phyloP scores from a whole-genome alignment of 2,888 invertebrate genomes.

The Pyrrhosoma nymphula region DNA sequence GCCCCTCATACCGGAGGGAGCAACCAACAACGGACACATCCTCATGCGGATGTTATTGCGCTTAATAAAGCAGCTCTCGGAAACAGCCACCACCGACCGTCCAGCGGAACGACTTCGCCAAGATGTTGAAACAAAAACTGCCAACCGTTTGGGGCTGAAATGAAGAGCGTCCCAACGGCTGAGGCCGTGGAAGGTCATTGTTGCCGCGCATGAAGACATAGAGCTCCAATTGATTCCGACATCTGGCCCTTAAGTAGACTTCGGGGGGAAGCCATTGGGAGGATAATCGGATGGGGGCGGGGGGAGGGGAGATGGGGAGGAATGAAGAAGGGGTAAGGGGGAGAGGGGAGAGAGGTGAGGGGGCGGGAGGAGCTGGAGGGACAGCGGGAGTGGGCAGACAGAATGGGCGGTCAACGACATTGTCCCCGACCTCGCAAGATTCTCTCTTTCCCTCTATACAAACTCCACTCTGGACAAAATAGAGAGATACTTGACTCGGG shows the following conservation, averaged over 20 bases:
- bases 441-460: neutral
- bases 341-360: neutral
- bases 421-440: neutral
- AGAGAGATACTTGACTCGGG: slow-evolving; percentile 30
- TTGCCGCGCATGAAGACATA: slow-evolving; percentile 44
- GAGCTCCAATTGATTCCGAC: slow-evolving; percentile 58
- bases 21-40: neutral
- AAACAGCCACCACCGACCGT: neutral
- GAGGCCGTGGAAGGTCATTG: slow-evolving; percentile 8
- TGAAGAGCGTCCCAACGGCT: neutral
- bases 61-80: slow-evolving; percentile 3
- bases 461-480: slow-evolving; percentile 3
- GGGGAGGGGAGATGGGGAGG: neutral
- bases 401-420: slow-evolving; percentile 51
- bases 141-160: neutral
- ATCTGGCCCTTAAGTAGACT: slow-evolving; percentile 56
- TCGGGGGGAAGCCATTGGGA: slow-evolving; percentile 25
- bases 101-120: neutral
- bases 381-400: neutral
- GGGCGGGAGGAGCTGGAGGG: neutral
- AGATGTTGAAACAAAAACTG: neutral
- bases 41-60: neutral
- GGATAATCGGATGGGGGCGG: neutral
- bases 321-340: no score
- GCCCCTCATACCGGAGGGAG: neutral